Base-by-base conservation (phyloP, 30 jellyfish, hydroid and myxozoan genomes). In the Cassiopea andromeda region DNA sequence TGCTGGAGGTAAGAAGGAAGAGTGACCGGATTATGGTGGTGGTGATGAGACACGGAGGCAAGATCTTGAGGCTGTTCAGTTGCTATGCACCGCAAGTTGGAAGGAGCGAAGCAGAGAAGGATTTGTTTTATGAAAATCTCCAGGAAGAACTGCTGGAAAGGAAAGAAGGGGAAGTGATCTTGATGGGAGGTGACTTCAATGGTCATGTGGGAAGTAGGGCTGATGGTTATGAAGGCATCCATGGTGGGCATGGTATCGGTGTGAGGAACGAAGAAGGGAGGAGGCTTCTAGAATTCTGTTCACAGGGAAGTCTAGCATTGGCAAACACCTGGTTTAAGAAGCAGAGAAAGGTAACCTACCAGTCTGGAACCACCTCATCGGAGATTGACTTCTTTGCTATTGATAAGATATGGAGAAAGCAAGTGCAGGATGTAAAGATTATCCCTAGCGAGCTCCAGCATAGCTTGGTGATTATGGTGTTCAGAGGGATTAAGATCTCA, bases 111-210 rank as follows among this genome's bases (percentile, higher is more conserved):
- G 77, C 17, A 27, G 75, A 15, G 59, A 84, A 71, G 27, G 87
- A 84, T 7, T 5, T 12, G 13, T 84, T 84, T 54, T 84, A 83
- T 64, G 8, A n/a, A 66, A 13, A 15, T 10, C 19, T 69, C 46
- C 18, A 38, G 9, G 46, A 10, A 12, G 43, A 16, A 13, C 9
- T 50, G 67, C 1, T 46, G 27, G 67, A 19, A 66, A 61, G 69
- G 27, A 46, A 1, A 12, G 45, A 17, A 67, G 66, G 60, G 1
- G 93, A 50, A 45, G 10, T 73, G 2, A 5, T 85, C 14, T 17
- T 85, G 2, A 5, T 85, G 19, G 88, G 80, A 3, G 93, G 90
- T 74, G 94, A 86, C 77, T 74, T 73, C 43, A 86, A 86, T 76
- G 94, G 91, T 15, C 89, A 86, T 57, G 83, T 86, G 19, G 94